phyloP scores from a whole-genome alignment of 2,888 invertebrate genomes.

The Rhogogaster chlorosoma region DNA sequence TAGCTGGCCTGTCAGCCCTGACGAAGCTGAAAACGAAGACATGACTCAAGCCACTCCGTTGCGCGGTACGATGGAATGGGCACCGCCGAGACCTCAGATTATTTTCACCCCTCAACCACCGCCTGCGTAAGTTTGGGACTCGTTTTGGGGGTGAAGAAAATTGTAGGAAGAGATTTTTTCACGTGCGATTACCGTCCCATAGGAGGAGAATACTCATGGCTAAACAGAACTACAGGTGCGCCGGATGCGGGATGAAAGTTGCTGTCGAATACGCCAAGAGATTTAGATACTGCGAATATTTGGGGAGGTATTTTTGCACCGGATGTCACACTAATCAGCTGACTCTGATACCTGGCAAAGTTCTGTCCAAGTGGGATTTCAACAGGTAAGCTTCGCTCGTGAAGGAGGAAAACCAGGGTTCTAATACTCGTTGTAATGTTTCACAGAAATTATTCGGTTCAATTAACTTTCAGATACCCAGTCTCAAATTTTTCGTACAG shows the following conservation, averaged over 20 bases:
- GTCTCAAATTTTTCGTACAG: slow-evolving; percentile 91
- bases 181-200: slow-evolving; percentile 59
- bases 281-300: slow-evolving; percentile 90
- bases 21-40: slow-evolving; percentile 79
- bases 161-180: background rate
- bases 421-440: background rate
- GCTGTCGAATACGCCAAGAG: slow-evolving; percentile 85
- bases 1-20: slow-evolving; percentile 85
- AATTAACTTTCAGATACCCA: slow-evolving; percentile 80
- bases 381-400: slow-evolving; percentile 76
- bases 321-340: slow-evolving; percentile 91
- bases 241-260: slow-evolving; percentile 91
- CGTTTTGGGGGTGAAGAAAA: background rate
- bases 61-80: slow-evolving; percentile 90
- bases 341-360: slow-evolving; percentile 85
- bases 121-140: slow-evolving; percentile 81
- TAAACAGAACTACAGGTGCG: slow-evolving; percentile 89
- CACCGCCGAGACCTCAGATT: slow-evolving; percentile 90
- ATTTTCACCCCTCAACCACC: slow-evolving; percentile 88
- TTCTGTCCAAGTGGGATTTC: slow-evolving; percentile 84
- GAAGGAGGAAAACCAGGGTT: background rate
- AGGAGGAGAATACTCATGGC: slow-evolving; percentile 84
- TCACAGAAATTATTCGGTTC: background rate
- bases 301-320: slow-evolving; percentile 92
- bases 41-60: slow-evolving; percentile 78